A percentile compares a stretch with the other conserved stretches of the same genome.
Conservation (phyloP, 2,113 vertebrate species). For the Austrofundulus limnaeus region DNA sequence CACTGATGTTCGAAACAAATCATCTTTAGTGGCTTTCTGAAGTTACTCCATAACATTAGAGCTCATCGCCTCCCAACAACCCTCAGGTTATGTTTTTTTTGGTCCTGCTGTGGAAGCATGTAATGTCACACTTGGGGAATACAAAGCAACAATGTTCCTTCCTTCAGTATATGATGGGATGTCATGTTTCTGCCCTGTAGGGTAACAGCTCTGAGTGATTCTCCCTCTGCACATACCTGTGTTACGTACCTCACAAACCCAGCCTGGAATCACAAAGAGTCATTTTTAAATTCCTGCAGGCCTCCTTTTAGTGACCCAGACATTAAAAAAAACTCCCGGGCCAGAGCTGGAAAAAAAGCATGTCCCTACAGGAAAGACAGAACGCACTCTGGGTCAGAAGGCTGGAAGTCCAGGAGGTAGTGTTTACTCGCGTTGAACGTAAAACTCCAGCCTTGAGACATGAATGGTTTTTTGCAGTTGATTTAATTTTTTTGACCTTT, state of each 20-base stretch:
- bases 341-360: constrained; percentile 60
- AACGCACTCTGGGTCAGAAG: constrained; percentile 67
- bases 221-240: constrained; percentile 53
- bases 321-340: constrained; percentile 41
- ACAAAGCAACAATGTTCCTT: constrained; percentile 23
- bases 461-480: constrained; percentile 7
- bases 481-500: constrained; percentile 9
- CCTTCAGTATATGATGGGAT: constrained; percentile 23
- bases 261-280: constrained; percentile 56
- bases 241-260: constrained; percentile 30
- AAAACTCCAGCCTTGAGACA: constrained; percentile 45
- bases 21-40: not conserved
- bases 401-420: constrained; percentile 45
- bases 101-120: constrained; percentile 24
- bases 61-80: constrained; percentile 5
- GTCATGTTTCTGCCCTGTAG: constrained; percentile 41
- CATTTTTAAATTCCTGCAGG: constrained; percentile 64
- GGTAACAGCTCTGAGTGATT: constrained; percentile 18
- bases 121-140: constrained; percentile 16
- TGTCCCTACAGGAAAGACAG: constrained; percentile 62
- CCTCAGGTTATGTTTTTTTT: not conserved
- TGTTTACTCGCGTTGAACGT: constrained; percentile 50
- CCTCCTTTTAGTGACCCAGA: constrained; percentile 47
- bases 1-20: not conserved
- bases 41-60: not conserved